Percentiles rank a stretch among this genome's conserved stretches.
phyloP scores from a whole-genome alignment of 2,797 vertebrate genomes.

The Pangasius larnaudii region DNA sequence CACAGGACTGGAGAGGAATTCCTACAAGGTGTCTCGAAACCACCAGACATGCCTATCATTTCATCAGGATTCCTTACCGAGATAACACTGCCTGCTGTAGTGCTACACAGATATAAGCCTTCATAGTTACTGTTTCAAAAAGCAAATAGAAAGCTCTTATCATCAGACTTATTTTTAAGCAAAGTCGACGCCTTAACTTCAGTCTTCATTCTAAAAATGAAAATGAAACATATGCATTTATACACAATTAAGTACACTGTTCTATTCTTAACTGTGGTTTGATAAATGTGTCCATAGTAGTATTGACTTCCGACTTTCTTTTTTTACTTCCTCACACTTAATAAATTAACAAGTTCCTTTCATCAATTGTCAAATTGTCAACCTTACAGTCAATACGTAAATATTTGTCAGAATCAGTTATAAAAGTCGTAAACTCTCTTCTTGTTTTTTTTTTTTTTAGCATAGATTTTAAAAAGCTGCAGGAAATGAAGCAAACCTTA shows the following conservation, averaged over 20 bases:
- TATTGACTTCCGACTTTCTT: neutral
- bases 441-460: neutral
- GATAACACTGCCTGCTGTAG: neutral
- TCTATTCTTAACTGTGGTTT: neutral
- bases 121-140: neutral
- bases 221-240: neutral
- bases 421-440: neutral
- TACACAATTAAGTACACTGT: neutral
- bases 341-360: neutral
- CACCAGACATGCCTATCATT: constrained; percentile 7
- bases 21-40: constrained; percentile 19
- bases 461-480: neutral
- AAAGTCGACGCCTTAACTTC: neutral
- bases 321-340: neutral
- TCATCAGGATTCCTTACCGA: neutral
- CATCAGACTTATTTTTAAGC: neutral
- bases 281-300: neutral
- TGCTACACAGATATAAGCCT: neutral
- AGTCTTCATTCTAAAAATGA: neutral
- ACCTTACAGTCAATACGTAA: neutral
- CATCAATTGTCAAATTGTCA: neutral
- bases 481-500: neutral
- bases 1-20: neutral
- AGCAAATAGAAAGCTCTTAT: neutral
- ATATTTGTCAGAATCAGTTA: neutral